Percentiles rank a stretch among this genome's conserved stretches.
phyloP scores from a whole-genome alignment of 2,888 invertebrate species.

The Glyphotaelius pellucidus region DNA sequence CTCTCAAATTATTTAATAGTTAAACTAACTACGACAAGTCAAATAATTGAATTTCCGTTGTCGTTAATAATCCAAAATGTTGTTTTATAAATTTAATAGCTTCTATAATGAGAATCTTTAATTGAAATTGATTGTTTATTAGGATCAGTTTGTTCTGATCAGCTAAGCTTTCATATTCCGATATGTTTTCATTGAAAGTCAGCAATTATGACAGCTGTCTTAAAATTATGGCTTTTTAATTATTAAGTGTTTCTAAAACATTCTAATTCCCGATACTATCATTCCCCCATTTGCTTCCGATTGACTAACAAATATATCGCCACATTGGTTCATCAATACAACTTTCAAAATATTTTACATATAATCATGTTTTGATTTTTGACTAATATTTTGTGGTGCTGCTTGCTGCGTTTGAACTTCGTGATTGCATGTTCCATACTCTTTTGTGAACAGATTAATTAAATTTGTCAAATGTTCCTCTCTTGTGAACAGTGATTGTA shows the following conservation, averaged over 20 bases:
- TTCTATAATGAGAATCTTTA: constrained; percentile 2
- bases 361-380: background rate
- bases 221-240: constrained; percentile 10
- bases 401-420: background rate
- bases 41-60: background rate
- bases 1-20: background rate
- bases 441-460: background rate
- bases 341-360: background rate
- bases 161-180: constrained; percentile 3
- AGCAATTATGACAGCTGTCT: constrained; percentile 58
- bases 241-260: constrained; percentile 6
- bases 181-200: constrained; percentile 39
- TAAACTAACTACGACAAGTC: too few relatives aligned
- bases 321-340: background rate
- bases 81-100: background rate
- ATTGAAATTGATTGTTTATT: background rate
- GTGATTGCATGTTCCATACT: background rate
- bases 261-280: background rate
- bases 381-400: background rate
- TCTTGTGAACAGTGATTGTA: too few relatives aligned
- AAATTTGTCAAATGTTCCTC: background rate
- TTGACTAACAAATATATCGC: background rate
- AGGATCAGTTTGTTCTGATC: background rate
- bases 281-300: constrained; percentile 22
- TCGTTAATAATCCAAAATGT: background rate